Evolutionary conservation across 2,797 vertebrate species (phyloP).

Genomic region (Acrossocheilus fasciatus): DNA sequence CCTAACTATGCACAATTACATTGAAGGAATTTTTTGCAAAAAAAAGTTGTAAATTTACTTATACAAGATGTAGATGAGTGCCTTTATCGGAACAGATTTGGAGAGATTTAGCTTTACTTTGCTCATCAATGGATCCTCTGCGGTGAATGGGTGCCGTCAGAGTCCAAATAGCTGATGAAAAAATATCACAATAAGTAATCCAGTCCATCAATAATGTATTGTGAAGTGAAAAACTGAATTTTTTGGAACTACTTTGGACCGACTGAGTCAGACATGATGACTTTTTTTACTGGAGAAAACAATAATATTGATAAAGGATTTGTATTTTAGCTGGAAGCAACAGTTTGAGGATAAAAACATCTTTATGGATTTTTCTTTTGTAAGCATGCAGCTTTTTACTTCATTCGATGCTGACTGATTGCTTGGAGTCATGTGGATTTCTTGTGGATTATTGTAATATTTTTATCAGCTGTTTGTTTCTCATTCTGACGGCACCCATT

Average conservation of each 20-base stretch:
- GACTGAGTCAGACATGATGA: not conserved
- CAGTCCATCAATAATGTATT: not conserved
- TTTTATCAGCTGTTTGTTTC: not conserved
- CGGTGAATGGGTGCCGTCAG: not conserved
- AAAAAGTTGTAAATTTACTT: no score
- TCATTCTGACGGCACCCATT: not conserved
- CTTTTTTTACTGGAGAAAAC: not conserved
- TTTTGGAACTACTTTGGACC: not conserved
- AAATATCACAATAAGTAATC: not conserved
- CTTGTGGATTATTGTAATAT: not conserved
- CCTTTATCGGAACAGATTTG: not conserved
- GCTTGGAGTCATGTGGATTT: not conserved
- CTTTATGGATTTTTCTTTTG: not conserved
- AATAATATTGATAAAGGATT: not conserved
- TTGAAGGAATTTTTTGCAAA: no score
- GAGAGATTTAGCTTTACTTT: no score
- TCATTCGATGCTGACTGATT: not conserved
- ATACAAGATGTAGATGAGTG: no score
- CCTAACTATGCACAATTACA: no score
- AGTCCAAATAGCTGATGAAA: no score
- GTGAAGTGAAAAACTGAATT: not conserved
- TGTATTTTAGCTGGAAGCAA: not conserved
- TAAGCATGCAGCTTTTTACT: not conserved
- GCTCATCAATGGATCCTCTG: no score
- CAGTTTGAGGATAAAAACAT: not conserved